Percentiles rank a stretch among this genome's conserved stretches.
Evolutionary conservation across 1,140 invertebrate species (phyloP).

Genomic region (Araneus ventricosus): DNA sequence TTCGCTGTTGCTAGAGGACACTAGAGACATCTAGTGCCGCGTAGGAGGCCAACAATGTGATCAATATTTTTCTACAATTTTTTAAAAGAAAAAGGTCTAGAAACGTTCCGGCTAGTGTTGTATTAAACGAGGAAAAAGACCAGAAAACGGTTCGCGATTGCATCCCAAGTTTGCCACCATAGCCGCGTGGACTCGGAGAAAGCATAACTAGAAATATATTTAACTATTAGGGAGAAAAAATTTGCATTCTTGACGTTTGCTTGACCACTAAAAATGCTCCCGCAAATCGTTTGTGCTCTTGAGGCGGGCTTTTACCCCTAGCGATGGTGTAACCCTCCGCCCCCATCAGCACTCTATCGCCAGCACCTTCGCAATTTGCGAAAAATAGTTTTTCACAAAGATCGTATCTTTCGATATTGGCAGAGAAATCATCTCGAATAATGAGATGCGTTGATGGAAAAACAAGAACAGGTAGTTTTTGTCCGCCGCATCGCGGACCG

Average conservation of each 20-base stretch:
- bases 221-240: constrained; percentile 53
- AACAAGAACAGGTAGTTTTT: neutral
- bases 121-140: neutral
- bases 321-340: constrained; percentile 62
- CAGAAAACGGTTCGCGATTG: neutral
- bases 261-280: constrained; percentile 75
- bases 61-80: constrained; percentile 65
- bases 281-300: constrained; percentile 66
- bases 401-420: neutral
- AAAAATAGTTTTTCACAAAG: neutral
- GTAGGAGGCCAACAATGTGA: constrained; percentile 47
- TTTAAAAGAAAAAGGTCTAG: neutral
- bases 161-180: neutral
- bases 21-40: constrained; percentile 74
- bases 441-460: neutral
- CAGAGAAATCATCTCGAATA: neutral
- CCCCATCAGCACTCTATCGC: neutral
- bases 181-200: neutral
- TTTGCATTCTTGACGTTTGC: constrained; percentile 71
- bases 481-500: neutral
- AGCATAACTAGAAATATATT: constrained; percentile 14
- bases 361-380: neutral
- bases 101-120: neutral
- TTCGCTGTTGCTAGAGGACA: constrained; percentile 72
- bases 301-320: constrained; percentile 58